Evolutionary conservation across 2,888 invertebrate species (phyloP), one percentile per base, ranked within the genome.

Genomic region (Celastrina argiolus): DNA sequence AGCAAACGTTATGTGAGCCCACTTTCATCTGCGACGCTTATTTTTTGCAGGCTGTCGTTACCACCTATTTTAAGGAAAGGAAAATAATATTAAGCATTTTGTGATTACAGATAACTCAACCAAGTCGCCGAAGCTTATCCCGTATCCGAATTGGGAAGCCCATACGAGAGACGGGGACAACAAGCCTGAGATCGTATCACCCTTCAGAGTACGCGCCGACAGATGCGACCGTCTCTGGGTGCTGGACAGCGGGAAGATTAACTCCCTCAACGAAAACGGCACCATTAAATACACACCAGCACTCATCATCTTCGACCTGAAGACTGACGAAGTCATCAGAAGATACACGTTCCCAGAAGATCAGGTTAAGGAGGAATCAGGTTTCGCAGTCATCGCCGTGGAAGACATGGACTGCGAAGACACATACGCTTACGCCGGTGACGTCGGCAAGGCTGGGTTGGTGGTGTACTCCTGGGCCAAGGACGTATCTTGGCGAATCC

Each of bases 91-190:
- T 12, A 1, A 22, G 6, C 22, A 22, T 51, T 51, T 36, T 7
- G 4, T n/a, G 63, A 67, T 92, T 92, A 34, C 91, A 95, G 95
- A 95, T 77, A 93, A 89, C 67, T 87, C 92, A 0, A 92, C 92
- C 0, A 92, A 91, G 67, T 94, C 95, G 5, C 96, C 96, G 0
- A 89, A 92, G 45, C 82, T 96, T 67, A 94, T 90, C n/a, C 96
- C 96, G 0, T 96, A 94, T 74, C 96, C 96, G 0, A 94, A 94
- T 73, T 96, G 96, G 96, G 93, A 94, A 69, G 94, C 95, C 0
- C 96, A 96, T 76, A 93, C 94, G 56, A 92, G 85, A 51, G 84
- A 81, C 8, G 82, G 80, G 18, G 90, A 88, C 8, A 84, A 84
- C 0, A 85, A 82, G n/a, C 91, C 92, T 1, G 95, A 95, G 78